phyloP scores from a whole-genome alignment of 2,797 vertebrate species.

The Sebastes umbrosus region DNA sequence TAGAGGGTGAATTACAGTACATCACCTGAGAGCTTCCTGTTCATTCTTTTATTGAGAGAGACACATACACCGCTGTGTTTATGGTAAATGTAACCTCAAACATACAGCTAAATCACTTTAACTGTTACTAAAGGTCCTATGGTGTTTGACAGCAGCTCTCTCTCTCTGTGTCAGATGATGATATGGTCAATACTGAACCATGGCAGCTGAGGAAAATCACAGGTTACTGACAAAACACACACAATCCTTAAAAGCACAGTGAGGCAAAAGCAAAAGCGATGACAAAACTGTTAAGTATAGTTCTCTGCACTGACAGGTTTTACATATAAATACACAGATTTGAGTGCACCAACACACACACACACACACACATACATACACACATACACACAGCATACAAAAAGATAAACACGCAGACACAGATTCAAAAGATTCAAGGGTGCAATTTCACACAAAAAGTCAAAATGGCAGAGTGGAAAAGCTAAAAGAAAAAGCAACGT shows the following conservation, averaged over 20 bases:
- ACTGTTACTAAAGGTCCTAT: not conserved
- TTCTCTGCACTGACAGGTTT: not conserved
- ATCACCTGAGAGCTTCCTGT: not conserved
- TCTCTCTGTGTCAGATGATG: not conserved
- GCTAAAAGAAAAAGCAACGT: not conserved
- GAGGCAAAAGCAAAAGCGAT: not conserved
- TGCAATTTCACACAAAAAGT: not conserved
- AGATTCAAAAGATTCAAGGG: not conserved
- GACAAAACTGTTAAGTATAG: not conserved
- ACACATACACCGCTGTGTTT: too few relatives aligned
- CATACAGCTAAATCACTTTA: not conserved
- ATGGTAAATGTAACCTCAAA: not conserved
- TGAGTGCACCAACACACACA: not conserved
- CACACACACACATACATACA: not conserved
- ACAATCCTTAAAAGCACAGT: not conserved
- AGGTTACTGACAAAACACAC: constrained; percentile 1
- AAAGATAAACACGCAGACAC: not conserved
- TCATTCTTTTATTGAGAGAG: not conserved
- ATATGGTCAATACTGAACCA: not conserved
- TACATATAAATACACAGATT: not conserved
- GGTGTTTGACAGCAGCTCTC: not conserved
- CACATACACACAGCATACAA: not conserved
- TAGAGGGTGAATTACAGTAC: not conserved
- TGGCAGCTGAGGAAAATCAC: not conserved
- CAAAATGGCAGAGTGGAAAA: not conserved